Evolutionary conservation across 2,888 invertebrate genomes (phyloP).

Genomic region (Epistrophe eligans): DNA sequence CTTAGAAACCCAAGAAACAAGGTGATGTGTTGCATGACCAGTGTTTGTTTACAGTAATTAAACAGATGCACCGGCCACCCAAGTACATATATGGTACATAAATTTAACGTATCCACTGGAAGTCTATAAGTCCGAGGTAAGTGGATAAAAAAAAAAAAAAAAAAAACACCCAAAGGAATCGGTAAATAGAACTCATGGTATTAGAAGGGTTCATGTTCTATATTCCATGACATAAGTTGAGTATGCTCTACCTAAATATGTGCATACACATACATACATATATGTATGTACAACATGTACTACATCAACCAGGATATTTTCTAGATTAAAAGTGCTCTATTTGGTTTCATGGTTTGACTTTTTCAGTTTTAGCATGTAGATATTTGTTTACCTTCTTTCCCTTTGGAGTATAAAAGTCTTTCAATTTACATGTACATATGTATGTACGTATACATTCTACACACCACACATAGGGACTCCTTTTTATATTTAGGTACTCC

Average conservation of each 20-base stretch:
- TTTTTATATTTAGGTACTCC: neutral
- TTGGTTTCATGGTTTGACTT: slow-evolving; percentile 32
- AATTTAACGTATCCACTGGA: slow-evolving; percentile 6
- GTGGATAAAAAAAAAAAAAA: slow-evolving; percentile 3
- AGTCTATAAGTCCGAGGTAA: slow-evolving; percentile 6
- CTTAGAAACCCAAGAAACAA: slow-evolving; percentile 46
- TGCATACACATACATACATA: neutral
- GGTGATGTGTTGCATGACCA: slow-evolving; percentile 66
- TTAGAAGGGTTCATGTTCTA: neutral
- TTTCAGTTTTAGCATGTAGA: slow-evolving; percentile 17
- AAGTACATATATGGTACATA: neutral
- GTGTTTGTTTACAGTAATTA: slow-evolving; percentile 67
- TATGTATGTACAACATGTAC: neutral
- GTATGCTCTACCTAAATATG: too few relatives aligned
- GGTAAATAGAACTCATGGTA: neutral
- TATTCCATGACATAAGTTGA: neutral
- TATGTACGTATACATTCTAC: neutral
- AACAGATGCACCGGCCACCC: slow-evolving; percentile 41
- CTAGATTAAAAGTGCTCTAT: slow-evolving; percentile 35
- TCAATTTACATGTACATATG: neutral
- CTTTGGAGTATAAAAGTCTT: slow-evolving; percentile 2
- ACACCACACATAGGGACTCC: neutral
- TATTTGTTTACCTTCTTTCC: slow-evolving; percentile 13
- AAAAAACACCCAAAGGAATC: neutral
- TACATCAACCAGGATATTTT: slow-evolving; percentile 8